Base-by-base conservation (phyloP, 2,797 vertebrate genomes). In the Macropus fuliginosus region DNA sequence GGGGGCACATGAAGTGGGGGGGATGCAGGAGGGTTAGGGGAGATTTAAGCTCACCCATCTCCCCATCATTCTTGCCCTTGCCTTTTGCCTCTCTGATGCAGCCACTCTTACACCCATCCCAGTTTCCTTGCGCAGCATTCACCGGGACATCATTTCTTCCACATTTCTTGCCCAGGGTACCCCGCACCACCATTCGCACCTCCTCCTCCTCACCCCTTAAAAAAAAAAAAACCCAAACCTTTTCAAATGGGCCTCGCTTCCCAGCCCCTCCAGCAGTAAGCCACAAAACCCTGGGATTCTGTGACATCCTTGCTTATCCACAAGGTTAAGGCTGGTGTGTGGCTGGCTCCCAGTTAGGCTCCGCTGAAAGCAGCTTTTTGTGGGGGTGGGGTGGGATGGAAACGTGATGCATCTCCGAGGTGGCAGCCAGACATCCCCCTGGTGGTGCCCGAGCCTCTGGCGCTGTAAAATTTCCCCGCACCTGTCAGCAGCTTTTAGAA, bases 341-440 rank as follows among this genome's bases (percentile, higher is more conserved):
- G 0, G 0, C 0, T 54, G 95, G 93, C 13, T 54, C 54, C 54
- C 0, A 55, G 28, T 31, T n/a, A 54, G 40, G 56, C 74, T 14
- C 29, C 34, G 56, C 56, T 56, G 95, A 94, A 21, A 94, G 91
- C 18, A 52, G 62, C 56, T 14, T 28, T 87, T 46, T 87, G 66
- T 57, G 54, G 16, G 94, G 62, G 62, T 56, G 18, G 90, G 52
- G 91, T 52, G 27, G 57, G 92, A 34, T 0, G 29, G 46, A 91
- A 92, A 74, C 14, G 13, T 52, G 13, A 21, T 29, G 34, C 74
- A 55, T 96, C 92, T 31, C 18, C 91, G 96, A 89, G 87, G 31
- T 4, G 87, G 91, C 46, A n/a, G 74, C 40, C 9, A 46, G 74
- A 87, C 21, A 27, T 18, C 74, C 74, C 74, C 40, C n/a, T 2